A percentile compares a stretch with the other conserved stretches of the same genome.
Evolutionary conservation across 1,140 invertebrate genomes (phyloP).

Genomic region (Cherax destructor): DNA sequence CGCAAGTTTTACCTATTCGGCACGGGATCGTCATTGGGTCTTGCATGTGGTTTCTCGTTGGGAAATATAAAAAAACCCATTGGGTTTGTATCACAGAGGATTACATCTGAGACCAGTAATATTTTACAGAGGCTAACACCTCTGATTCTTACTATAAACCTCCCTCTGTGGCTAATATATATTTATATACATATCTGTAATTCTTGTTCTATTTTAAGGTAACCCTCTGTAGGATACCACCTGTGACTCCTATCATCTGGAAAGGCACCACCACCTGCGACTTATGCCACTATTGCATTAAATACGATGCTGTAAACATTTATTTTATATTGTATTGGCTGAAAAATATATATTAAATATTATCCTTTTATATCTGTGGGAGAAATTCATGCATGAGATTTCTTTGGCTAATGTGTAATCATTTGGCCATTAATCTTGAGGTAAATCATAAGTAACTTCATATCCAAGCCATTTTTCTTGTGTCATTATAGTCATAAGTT

Average conservation of each 20-base stretch:
- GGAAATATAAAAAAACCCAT: not conserved
- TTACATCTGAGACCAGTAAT: too few relatives aligned
- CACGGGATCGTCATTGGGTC: not conserved
- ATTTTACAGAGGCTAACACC: too few relatives aligned
- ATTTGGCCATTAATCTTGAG: constrained; percentile 48
- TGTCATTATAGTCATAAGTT: constrained; percentile 65
- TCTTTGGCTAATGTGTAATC: constrained; percentile 62
- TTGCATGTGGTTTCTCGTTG: not conserved
- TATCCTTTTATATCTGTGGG: constrained; percentile 37
- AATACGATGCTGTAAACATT: constrained; percentile 8
- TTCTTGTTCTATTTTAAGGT: too few relatives aligned
- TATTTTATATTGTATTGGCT: constrained; percentile 43
- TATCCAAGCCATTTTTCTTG: constrained; percentile 63
- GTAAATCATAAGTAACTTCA: constrained; percentile 64
- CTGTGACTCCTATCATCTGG: too few relatives aligned
- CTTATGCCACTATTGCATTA: not conserved
- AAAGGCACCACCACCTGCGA: not conserved
- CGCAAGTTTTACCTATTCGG: too few relatives aligned
- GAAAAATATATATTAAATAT: constrained; percentile 30
- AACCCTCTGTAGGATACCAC: too few relatives aligned
- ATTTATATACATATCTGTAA: too few relatives aligned
- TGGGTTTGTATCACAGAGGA: not conserved
- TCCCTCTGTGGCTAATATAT: too few relatives aligned
- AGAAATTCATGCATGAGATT: constrained; percentile 58
- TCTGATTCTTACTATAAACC: too few relatives aligned